Conservation (phyloP, 2,888 invertebrate genomes). For the Papilio gigon region DNA sequence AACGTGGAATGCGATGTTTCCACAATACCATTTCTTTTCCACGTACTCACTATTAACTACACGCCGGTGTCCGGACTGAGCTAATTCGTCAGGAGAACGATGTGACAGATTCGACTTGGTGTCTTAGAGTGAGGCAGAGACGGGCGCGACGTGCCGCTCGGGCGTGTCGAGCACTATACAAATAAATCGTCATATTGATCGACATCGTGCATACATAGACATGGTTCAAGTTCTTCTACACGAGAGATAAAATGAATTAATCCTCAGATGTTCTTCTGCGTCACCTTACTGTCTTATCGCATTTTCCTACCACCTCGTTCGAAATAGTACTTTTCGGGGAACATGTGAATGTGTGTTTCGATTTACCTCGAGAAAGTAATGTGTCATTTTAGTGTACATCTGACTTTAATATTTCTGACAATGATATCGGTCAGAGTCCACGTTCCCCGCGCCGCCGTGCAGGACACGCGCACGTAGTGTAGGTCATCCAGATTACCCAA, state of each 20-base stretch:
- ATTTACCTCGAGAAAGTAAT: not conserved
- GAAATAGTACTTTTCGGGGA: not conserved
- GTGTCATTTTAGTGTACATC: not conserved
- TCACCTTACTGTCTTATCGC: not conserved
- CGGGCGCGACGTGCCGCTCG: not conserved
- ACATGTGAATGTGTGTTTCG: not conserved
- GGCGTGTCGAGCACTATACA: not conserved
- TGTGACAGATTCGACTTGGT: not conserved
- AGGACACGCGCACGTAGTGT: not conserved
- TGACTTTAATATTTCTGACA: not conserved
- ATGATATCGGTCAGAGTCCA: not conserved
- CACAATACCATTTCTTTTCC: not conserved
- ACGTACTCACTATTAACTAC: not conserved
- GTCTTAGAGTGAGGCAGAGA: not conserved
- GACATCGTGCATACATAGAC: no score
- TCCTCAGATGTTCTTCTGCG: not conserved
- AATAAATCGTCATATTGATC: constrained; percentile 28
- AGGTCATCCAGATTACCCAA: constrained; percentile 12
- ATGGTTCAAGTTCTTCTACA: no score
- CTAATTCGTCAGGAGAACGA: not conserved
- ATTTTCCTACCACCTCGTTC: no score
- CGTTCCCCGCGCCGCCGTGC: not conserved
- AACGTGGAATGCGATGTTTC: not conserved
- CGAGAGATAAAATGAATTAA: not conserved
- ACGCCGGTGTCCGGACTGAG: not conserved